Percentiles rank a stretch among this genome's conserved stretches.
phyloP scores from a whole-genome alignment of 2,797 vertebrate species.

The Harpagifer antarcticus region DNA sequence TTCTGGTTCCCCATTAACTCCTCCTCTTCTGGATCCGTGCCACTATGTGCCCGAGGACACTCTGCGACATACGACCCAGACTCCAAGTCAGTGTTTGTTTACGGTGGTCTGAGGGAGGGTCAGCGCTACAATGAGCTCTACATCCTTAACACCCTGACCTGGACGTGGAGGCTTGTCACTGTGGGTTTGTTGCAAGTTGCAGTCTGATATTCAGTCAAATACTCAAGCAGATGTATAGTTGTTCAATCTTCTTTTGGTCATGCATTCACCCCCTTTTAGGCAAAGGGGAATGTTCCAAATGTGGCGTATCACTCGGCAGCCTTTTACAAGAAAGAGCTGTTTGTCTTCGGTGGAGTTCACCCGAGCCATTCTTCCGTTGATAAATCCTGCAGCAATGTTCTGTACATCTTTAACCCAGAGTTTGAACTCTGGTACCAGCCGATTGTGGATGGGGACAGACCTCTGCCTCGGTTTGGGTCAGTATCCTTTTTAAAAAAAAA shows the following conservation, averaged over 20 bases:
- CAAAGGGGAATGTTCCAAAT: slow-evolving; percentile 88
- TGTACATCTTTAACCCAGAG: slow-evolving; percentile 93
- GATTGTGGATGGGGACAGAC: slow-evolving; percentile 90
- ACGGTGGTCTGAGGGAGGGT: slow-evolving; percentile 88
- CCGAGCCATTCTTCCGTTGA: slow-evolving; percentile 70
- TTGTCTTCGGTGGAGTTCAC: slow-evolving; percentile 90
- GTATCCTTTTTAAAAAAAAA: slow-evolving; percentile 45
- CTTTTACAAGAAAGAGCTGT: slow-evolving; percentile 91
- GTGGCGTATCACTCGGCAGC: slow-evolving; percentile 89
- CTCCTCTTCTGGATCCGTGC: slow-evolving; percentile 72
- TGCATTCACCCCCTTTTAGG: slow-evolving; percentile 70
- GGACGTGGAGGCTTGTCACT: slow-evolving; percentile 90
- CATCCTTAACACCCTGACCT: slow-evolving; percentile 88
- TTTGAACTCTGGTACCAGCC: slow-evolving; percentile 94
- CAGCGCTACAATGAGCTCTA: slow-evolving; percentile 84
- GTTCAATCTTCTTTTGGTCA: slow-evolving; percentile 10
- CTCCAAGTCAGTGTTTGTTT: slow-evolving; percentile 88
- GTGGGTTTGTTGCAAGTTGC: slow-evolving; percentile 80
- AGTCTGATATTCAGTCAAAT: background rate
- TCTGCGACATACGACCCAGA: slow-evolving; percentile 90
- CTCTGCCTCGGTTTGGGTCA: slow-evolving; percentile 91
- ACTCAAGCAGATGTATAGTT: background rate
- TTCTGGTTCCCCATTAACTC: slow-evolving; percentile 90
- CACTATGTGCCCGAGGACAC: slow-evolving; percentile 83
- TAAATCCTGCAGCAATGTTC: slow-evolving; percentile 87